Base-by-base conservation (phyloP, 2,113 vertebrate species). In the Cardinalis cardinalis region DNA sequence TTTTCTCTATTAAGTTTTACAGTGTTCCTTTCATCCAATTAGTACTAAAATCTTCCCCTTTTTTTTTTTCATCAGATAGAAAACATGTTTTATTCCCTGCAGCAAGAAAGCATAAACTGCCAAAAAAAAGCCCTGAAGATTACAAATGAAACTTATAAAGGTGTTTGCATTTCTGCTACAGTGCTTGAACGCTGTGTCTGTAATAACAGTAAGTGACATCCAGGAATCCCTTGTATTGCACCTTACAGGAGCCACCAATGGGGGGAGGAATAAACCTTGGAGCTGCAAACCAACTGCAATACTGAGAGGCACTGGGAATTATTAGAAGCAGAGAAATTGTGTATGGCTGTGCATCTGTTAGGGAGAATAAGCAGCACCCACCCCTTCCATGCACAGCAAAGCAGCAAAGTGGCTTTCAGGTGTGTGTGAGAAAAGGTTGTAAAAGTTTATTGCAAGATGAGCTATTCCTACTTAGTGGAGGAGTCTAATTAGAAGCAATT, bases 21-120 rank as follows among this genome's bases (percentile, higher is more conserved):
- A 36, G 29, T 73, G 28, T 53, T 96, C 61, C 84, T 72, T 89
- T 90, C 73, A 89, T 92, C 88, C 87, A 95, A 89, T 97, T 96
- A 96, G 76, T 58, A 91, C 61, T 90, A 64, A 94, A 96, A 81
- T 71, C 53, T 73, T 31, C 4, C 10, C 3, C 38, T 38, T 48
- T 75, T 75, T 31, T 34, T 59, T 25, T 38, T 64, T 84, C 79
- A 10, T 4, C 52, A 40, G 68, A 81, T 52, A 89, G 51, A 53
- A 89, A 93, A 51, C 2, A 3, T 7, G 19, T 13, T 86, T 88
- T 83, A 32, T 88, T 94, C 88, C 82, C 79, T 48, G n/a, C 64
- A 74, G 82, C 69, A 88, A 58, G 38, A 73, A 87, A 51, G 23
- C 43, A 83, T 49, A 82, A 91, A 79, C 61, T 79, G 70, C 23